These are phyloP conservation scores for Lutraria lutraria DNA, from an alignment of 2,888 invertebrate genomes.

Conservation along the genomic window DNA sequence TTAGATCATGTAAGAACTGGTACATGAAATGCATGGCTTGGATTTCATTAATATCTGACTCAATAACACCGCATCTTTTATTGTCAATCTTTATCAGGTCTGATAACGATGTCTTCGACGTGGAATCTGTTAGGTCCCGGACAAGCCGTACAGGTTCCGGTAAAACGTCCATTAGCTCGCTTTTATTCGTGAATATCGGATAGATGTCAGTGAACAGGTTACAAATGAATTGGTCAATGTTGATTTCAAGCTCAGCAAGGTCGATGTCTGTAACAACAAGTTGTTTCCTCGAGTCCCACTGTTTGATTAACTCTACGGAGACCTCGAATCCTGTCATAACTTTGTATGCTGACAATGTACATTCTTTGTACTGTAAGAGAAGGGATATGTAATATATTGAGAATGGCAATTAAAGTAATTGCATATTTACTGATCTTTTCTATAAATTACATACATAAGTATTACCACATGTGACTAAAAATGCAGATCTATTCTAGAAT, in stretches of 20 bases:
- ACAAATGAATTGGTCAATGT: background rate
- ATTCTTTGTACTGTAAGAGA: background rate
- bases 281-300: background rate
- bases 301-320: background rate
- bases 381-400: background rate
- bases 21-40: conserved; percentile 2
- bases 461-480: too few species aligned
- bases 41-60: background rate
- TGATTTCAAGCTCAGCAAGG: background rate
- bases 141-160: background rate
- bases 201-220: background rate
- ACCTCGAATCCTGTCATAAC: background rate
- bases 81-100: background rate
- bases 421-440: background rate
- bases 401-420: background rate
- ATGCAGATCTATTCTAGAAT: too few species aligned
- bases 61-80: background rate
- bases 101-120: background rate
- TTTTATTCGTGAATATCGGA: background rate
- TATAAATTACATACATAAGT: too few species aligned
- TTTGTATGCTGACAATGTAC: background rate
- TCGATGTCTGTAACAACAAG: background rate
- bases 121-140: background rate
- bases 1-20: background rate
- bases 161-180: background rate